These are phyloP conservation scores for Atrichornis clamosus DNA, from an alignment of 2,113 vertebrate genomes.

Conservation along the genomic window DNA sequence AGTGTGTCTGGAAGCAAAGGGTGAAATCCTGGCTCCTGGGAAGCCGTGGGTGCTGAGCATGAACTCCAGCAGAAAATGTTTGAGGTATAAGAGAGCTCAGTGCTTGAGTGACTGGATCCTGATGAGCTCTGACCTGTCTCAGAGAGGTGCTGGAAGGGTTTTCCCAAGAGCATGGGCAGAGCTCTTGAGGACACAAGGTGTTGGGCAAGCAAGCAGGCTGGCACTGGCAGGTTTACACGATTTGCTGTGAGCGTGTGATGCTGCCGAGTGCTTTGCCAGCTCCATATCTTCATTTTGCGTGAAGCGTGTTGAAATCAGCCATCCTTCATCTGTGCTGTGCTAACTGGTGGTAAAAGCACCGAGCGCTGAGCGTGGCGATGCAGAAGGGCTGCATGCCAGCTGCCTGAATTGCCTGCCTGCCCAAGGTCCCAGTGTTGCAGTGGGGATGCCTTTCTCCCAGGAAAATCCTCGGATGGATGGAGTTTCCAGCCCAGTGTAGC, in stretches of 20 bases:
- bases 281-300: accelerated
- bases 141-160: not conserved
- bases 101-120: not conserved
- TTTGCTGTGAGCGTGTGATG: not conserved
- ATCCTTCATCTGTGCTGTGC: not conserved
- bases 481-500: not conserved
- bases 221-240: not conserved
- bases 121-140: not conserved
- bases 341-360: not conserved
- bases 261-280: not conserved
- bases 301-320: not conserved
- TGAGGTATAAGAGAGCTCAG: not conserved
- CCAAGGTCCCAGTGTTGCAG: accelerated
- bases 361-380: accelerated
- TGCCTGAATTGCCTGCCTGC: not conserved
- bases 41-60: not conserved
- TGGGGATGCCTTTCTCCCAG: not conserved
- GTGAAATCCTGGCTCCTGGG: not conserved
- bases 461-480: not conserved
- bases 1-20: not conserved
- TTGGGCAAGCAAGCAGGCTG: not conserved
- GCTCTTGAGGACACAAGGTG: not conserved
- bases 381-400: not conserved
- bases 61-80: not conserved
- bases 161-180: not conserved